phyloP scores from a whole-genome alignment of 35 echinoderm and acorn worm genomes.

The Eucidaris tribuloides region DNA sequence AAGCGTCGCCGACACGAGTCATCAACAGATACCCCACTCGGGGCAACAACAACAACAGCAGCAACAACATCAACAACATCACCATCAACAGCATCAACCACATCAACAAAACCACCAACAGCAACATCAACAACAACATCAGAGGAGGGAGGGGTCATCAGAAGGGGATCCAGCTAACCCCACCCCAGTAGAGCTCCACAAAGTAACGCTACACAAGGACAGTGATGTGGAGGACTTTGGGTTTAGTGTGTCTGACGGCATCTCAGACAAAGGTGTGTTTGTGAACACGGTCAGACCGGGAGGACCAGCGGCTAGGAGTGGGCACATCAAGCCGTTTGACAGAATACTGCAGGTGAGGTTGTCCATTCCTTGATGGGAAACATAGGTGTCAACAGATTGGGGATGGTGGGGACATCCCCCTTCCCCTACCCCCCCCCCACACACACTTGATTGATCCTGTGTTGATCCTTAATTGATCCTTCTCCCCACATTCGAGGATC shows the following conservation, averaged over 20 bases:
- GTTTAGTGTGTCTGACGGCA: conserved; percentile 95
- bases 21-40: neutral
- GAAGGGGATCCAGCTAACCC: neutral
- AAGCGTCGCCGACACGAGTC: conserved; percentile 4
- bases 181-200: conserved; percentile 70
- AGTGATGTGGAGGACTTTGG: conserved; percentile 99
- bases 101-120: no score
- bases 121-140: no score
- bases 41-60: no score
- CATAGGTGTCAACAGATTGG: no score
- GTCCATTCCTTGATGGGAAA: neutral
- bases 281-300: conserved; percentile 87
- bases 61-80: no score
- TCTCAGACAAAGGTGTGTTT: conserved; percentile 93
- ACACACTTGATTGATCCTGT: no score
- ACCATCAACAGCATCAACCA: no score
- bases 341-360: conserved; percentile 87
- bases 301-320: conserved; percentile 82
- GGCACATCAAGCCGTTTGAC: conserved; percentile 83
- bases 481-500: no score
- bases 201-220: conserved; percentile 79
- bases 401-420: no score
- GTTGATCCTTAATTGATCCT: no score
- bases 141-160: neutral
- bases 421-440: no score